A percentile compares a stretch with the other conserved stretches of the same genome.
phyloP scores from a whole-genome alignment of 2,113 vertebrate genomes.

The Trachemys scripta region DNA sequence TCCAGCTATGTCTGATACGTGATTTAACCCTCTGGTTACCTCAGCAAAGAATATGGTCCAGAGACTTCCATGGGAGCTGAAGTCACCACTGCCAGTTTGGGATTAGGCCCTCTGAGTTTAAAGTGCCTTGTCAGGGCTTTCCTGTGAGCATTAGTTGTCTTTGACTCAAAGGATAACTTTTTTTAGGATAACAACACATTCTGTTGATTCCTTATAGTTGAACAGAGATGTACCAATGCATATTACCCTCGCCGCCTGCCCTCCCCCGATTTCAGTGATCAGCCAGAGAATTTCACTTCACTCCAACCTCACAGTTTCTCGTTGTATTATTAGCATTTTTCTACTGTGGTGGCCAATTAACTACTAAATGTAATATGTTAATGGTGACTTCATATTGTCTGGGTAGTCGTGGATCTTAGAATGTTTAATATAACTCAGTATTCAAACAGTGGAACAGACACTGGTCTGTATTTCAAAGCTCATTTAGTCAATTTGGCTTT shows the following conservation, averaged over 20 bases:
- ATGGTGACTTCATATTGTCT: neutral
- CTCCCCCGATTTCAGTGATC: neutral
- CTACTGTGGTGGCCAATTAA: neutral
- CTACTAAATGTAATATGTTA: neutral
- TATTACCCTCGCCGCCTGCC: neutral
- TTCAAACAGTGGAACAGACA: conserved; percentile 33
- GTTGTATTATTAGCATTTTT: conserved; percentile 29
- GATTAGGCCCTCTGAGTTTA: conserved; percentile 36
- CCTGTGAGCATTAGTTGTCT: conserved; percentile 45
- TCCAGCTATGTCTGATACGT: neutral
- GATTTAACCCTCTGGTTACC: neutral
- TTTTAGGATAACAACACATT: conserved; percentile 53
- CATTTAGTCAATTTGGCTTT: neutral
- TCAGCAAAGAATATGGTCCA: neutral
- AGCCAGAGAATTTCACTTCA: conserved; percentile 47
- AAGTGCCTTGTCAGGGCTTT: conserved; percentile 45
- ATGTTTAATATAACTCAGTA: neutral
- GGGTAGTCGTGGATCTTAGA: neutral
- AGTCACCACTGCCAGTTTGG: neutral
- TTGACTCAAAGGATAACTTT: conserved; percentile 30
- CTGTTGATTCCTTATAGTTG: conserved; percentile 23
- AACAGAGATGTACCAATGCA: conserved; percentile 48
- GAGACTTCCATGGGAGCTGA: conserved; percentile 16
- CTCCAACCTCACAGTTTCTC: neutral
- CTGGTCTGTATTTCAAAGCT: neutral